A percentile compares a stretch with the other conserved stretches of the same genome.
Evolutionary conservation across 2,797 vertebrate species (phyloP).

Genomic region (Balearica regulorum): DNA sequence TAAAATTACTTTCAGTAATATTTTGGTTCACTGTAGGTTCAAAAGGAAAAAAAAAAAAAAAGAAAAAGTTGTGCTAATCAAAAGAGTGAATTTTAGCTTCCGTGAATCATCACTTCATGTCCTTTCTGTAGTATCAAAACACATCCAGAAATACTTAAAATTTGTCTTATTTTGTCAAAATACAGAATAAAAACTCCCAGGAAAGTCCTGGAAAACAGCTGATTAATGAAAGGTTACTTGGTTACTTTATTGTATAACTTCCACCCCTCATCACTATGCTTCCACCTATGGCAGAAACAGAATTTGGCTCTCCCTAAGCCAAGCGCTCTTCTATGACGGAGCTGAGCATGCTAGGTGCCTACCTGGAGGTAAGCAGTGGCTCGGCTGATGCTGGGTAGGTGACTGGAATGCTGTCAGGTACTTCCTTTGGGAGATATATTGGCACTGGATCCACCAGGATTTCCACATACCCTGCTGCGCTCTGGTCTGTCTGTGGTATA

Average conservation of each 20-base stretch:
- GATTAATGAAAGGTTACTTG: background rate
- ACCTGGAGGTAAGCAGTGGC: constrained; percentile 66
- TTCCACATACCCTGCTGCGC: constrained; percentile 74
- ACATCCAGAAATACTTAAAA: background rate
- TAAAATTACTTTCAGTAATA: background rate
- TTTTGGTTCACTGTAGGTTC: background rate
- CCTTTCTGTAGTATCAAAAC: background rate
- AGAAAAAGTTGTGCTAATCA: background rate
- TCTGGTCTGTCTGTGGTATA: constrained; percentile 74
- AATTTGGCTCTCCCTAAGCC: background rate
- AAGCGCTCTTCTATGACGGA: background rate
- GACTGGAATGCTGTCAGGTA: constrained; percentile 10
- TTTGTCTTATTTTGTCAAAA: background rate
- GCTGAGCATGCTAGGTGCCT: background rate
- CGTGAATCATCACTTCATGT: background rate
- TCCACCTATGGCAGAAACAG: background rate
- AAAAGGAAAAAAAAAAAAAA: background rate
- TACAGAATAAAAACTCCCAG: background rate
- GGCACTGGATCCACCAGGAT: constrained; percentile 76
- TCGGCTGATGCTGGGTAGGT: constrained; percentile 18
- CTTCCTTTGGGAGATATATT: background rate
- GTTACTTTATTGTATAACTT: background rate
- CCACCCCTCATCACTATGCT: background rate
- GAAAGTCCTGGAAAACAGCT: background rate
- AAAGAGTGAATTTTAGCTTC: background rate